Evolutionary conservation across 2,888 invertebrate genomes (phyloP), one percentile per base, ranked within the genome.

Genomic region (Prenolepis imparis): DNA sequence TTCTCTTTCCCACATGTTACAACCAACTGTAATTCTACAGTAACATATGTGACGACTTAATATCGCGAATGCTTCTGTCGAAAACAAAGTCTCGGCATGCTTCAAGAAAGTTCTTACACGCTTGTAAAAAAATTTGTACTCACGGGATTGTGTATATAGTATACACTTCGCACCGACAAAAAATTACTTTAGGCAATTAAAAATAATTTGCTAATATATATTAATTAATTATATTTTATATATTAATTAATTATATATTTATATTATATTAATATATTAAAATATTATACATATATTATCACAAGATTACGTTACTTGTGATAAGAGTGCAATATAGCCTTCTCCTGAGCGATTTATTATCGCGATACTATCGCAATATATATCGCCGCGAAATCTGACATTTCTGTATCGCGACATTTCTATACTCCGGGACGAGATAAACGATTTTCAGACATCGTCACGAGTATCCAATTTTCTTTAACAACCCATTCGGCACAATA

Each of bases 401-500:
- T 52, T 67, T 66, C 12, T 55, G 52, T 67, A 67, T 67, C 52
- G 21, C 32, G 55, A 52, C n/a, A n/a, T n/a, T n/a, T n/a, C n/a
- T n/a, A n/a, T 39, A n/a, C 36, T 55, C 1, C 44, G 55, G 15
- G n/a, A 39, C 6, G 55, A 11, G 28, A 67, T 77, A 57, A 67
- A 41, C 77, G 68, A 77, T 68, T 68, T 68, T 77, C 77, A 41
- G 55, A 15, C 55, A n/a, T 41, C 41, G 39, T 68, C 68, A 15
- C 28, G 41, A 21, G 28, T 32, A 57, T 15, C 52, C 68, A 77
- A 77, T 77, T 68, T 77, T 68, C 57, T 41, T 57, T 55, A 11
- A 77, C 77, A 41, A 77, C n/a, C 63, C 55, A 52, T 39, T 66
- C 68, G 41, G 15, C 15, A 57, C 55, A 57, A 77, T 77, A 68